Evolutionary conservation across 1,140 invertebrate genomes (phyloP), one percentile per base, ranked within the genome.

Genomic region (Danaus plexippus): DNA sequence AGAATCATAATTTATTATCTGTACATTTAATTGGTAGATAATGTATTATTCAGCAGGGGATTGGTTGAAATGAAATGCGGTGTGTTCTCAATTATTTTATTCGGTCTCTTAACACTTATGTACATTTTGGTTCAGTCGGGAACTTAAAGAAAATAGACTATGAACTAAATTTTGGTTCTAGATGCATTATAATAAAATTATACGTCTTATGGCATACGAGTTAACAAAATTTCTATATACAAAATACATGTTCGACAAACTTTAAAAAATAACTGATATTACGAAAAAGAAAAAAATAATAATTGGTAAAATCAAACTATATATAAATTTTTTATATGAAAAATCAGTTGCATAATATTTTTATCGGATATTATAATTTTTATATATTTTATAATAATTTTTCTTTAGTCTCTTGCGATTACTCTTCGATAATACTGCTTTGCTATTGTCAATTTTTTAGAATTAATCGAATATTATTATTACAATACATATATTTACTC

Each of bases 51-150:
- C 22, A 42, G 47, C 46, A 10, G 42, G 54, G 15, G 50, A 52
- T 55, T 51, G 44, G 44, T 47, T 57, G 42, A 56, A 61, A 56
- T 56, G 15, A 61, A 61, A 61, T 47, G 13, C 44, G n/a, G 15
- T 40, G 22, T 40, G 6, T 63, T 72, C 75, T 71, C 64, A 60
- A 50, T 73, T 69, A 66, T 77, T 75, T 80, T 73, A 80, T 85
- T 77, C 58, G 63, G 71, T 83, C 75, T 80, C 71, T 75, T 70
- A 78, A 78, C 74, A 73, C 74, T 73, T 77, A 82, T 68, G 71
- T 75, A 77, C 80, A 81, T 76, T 85, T 85, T 85, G 80, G 82
- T 85, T 85, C 82, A 85, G 82, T 85, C 82, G 73, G 82, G 77
- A 83, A 85, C 82, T 82, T 85, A 85, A 82, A 73, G 22, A 32